Base-by-base conservation (phyloP, 2,888 invertebrate genomes). In the Melolontha melolontha region DNA sequence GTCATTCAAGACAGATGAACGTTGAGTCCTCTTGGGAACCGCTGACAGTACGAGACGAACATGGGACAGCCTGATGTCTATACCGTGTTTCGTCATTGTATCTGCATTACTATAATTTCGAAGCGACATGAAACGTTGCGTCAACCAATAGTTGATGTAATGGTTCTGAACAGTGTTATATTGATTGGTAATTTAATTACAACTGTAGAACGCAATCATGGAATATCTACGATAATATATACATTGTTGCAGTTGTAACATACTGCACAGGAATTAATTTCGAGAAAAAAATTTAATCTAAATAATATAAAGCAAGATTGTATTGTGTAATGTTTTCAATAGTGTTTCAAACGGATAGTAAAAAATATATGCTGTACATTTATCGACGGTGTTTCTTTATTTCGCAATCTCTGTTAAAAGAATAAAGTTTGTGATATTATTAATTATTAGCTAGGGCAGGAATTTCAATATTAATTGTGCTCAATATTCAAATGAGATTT, bases 1-100 rank as follows among this genome's bases (percentile, higher is more conserved):
- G 79, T 79, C 79, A 79, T 80, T 79, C 80, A 79, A 77, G 77
- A 75, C 77, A 75, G 78, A 75, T 74, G 76, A 75, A 78, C 77
- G 76, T 77, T 76, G 72, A 75, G 70, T 54, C 50, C 78, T 70
- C 78, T 8, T n/a, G 79, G 77, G 79, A 78, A 66, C 51, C 64
- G 72, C 74, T 75, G 78, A 79, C 78, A 78, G 74, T 76, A 76
- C 75, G 76, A 78, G 79, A 80, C 79, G 78, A 77, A 77, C 75
- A 69, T 70, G 74, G 77, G 78, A 80, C 77, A 77, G 77, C 77
- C 76, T 75, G 77, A 77, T 76, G 76, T 69, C 71, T 73, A 66
- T 70, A 57, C 70, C 67, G 66, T 72, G 71, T 72, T 68, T 55
- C 70, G 50, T 55, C 47, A 64, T 59, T 64, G 67, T 64, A 64